A percentile compares a stretch with the other conserved stretches of the same genome.
phyloP scores from a whole-genome alignment of 1,140 invertebrate species.

The Hestina assimilis region DNA sequence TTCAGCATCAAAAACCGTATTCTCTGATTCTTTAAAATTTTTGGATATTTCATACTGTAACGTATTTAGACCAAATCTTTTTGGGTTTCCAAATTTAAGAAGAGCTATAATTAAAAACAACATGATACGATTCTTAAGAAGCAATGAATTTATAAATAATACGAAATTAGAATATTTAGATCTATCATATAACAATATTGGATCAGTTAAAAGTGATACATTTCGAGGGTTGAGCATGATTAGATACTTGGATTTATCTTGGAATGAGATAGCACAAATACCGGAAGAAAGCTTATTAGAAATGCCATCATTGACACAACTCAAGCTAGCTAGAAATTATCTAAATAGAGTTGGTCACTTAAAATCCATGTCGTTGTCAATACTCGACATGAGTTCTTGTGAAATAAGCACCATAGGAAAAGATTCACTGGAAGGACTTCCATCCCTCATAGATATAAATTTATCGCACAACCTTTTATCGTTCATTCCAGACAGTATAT shows the following conservation, averaged over 20 bases:
- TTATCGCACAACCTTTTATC: constrained; percentile 80
- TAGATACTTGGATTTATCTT: constrained; percentile 81
- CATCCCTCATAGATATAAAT: constrained; percentile 77
- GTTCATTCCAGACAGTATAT: constrained; percentile 78
- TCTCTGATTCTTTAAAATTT: constrained; percentile 76
- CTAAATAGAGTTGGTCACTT: constrained; percentile 79
- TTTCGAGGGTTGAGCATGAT: constrained; percentile 80
- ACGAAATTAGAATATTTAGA: constrained; percentile 80
- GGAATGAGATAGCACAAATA: constrained; percentile 81
- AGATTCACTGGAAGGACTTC: constrained; percentile 76
- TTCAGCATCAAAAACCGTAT: constrained; percentile 52
- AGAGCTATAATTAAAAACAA: constrained; percentile 81
- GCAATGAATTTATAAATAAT: constrained; percentile 81
- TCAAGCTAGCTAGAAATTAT: constrained; percentile 83
- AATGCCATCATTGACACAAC: constrained; percentile 77
- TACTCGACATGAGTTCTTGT: constrained; percentile 80
- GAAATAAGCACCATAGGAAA: constrained; percentile 79
- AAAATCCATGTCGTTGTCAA: constrained; percentile 76
- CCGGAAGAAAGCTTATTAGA: constrained; percentile 76
- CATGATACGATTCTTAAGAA: constrained; percentile 77
- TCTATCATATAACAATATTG: constrained; percentile 82
- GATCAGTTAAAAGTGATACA: constrained; percentile 74
- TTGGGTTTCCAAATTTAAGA: constrained; percentile 80
- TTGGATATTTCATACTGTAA: constrained; percentile 83
- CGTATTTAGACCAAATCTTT: constrained; percentile 79